phyloP scores from a whole-genome alignment of 2,797 vertebrate genomes.

The Oreochromis mossambicus region DNA sequence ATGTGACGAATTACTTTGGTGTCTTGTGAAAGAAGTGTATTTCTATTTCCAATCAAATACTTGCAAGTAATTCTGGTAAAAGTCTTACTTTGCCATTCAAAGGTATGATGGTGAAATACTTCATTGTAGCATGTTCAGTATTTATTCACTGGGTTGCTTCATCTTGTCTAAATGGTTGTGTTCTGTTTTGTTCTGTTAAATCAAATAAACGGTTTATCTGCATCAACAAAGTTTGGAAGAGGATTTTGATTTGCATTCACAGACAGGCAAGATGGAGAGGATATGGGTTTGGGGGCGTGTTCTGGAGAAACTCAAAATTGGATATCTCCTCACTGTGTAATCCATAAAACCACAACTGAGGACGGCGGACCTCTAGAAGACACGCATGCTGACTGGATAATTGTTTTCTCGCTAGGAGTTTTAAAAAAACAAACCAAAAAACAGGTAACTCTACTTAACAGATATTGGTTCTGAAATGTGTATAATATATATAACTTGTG shows the following conservation, averaged over 20 bases:
- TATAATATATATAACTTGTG: not conserved
- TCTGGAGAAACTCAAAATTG: conserved; percentile 10
- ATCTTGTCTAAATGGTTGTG: conserved; percentile 17
- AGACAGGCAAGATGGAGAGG: conserved; percentile 12
- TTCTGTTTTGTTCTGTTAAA: conserved; percentile 40
- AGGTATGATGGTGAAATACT: not conserved
- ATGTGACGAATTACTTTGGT: not conserved
- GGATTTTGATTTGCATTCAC: not conserved
- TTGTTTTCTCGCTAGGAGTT: not conserved
- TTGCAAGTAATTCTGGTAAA: not conserved
- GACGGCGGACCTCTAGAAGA: not conserved
- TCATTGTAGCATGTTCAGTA: not conserved
- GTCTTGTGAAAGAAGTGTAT: not conserved
- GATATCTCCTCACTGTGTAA: not conserved
- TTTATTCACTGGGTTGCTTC: not conserved
- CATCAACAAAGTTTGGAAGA: conserved; percentile 49
- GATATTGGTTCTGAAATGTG: not conserved
- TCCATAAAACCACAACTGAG: conserved; percentile 20
- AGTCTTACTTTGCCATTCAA: not conserved
- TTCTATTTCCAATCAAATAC: not conserved
- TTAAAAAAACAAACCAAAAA: not conserved
- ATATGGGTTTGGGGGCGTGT: conserved; percentile 43
- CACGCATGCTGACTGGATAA: not conserved
- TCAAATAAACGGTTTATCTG: conserved; percentile 69
- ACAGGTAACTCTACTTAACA: conserved; percentile 27